Evolutionary conservation across 1,140 invertebrate genomes (phyloP).

Genomic region (Patella vulgata): DNA sequence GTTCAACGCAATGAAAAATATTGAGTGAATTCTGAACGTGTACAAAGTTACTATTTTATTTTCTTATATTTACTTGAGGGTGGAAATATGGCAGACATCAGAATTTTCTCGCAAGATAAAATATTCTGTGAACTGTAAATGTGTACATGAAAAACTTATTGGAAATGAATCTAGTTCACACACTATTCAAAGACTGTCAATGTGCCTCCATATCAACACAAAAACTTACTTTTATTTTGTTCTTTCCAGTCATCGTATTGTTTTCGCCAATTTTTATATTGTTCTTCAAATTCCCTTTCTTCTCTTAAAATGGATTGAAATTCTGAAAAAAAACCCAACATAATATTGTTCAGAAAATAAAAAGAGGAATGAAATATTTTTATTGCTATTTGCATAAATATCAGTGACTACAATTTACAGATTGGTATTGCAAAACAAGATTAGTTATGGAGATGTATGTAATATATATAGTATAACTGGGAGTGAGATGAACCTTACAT

Average conservation of each 20-base stretch:
- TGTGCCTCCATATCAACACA: too few relatives aligned
- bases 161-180: too few relatives aligned
- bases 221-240: slow-evolving; percentile 62
- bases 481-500: background rate
- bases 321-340: slow-evolving; percentile 12
- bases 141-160: too few relatives aligned
- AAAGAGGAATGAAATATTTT: background rate
- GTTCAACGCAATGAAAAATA: too few relatives aligned
- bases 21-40: too few relatives aligned
- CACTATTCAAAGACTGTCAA: too few relatives aligned
- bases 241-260: slow-evolving; percentile 66
- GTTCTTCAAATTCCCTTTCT: slow-evolving; percentile 61
- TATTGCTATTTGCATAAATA: background rate
- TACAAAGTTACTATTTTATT: too few relatives aligned
- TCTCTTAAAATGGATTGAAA: slow-evolving; percentile 47
- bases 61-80: too few relatives aligned
- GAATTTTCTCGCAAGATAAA: too few relatives aligned
- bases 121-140: too few relatives aligned
- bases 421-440: background rate
- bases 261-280: slow-evolving; percentile 65
- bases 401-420: background rate
- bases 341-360: slow-evolving; percentile 9
- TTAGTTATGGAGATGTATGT: background rate
- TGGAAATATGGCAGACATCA: too few relatives aligned
- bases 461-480: background rate